Conservation (phyloP, 2,888 invertebrate species). For the Pilophorus perplexus region DNA sequence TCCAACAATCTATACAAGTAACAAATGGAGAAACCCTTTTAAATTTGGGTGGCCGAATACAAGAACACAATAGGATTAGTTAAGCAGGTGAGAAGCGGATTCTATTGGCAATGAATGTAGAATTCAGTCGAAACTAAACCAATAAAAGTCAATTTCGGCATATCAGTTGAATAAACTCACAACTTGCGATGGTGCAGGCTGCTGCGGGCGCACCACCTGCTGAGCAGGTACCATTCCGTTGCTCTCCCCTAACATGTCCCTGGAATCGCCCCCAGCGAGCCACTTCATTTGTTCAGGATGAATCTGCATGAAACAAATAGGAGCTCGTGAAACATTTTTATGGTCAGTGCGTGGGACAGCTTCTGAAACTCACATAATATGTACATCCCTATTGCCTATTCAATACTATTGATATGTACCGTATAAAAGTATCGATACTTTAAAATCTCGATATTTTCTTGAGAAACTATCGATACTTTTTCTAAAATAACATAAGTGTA, state of each 20-base stretch:
- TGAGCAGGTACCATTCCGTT: slow-evolving; percentile 49
- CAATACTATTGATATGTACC: too few relatives aligned
- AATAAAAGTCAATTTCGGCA: too few relatives aligned
- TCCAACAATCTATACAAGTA: slow-evolving; percentile 41
- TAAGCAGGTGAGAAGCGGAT: not conserved
- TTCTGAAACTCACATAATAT: too few relatives aligned
- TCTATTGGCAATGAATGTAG: not conserved
- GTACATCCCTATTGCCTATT: too few relatives aligned
- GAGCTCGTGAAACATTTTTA: too few relatives aligned
- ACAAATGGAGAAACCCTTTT: slow-evolving; percentile 12
- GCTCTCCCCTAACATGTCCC: slow-evolving; percentile 50
- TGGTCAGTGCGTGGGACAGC: too few relatives aligned
- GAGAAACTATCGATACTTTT: too few relatives aligned
- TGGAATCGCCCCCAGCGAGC: slow-evolving; percentile 49
- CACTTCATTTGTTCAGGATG: slow-evolving; percentile 50
- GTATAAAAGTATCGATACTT: too few relatives aligned
- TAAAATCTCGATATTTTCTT: too few relatives aligned
- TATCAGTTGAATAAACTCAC: slow-evolving; percentile 1
- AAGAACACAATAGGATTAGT: not conserved
- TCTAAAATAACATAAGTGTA: too few relatives aligned
- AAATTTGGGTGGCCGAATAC: too few relatives aligned
- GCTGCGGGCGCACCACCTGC: slow-evolving; percentile 48
- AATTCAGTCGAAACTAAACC: not conserved
- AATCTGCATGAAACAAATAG: slow-evolving; percentile 7
- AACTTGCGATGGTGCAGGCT: slow-evolving; percentile 49